Evolutionary conservation across 2,797 vertebrate genomes (phyloP).

Genomic region (Benthosema pterotum): DNA sequence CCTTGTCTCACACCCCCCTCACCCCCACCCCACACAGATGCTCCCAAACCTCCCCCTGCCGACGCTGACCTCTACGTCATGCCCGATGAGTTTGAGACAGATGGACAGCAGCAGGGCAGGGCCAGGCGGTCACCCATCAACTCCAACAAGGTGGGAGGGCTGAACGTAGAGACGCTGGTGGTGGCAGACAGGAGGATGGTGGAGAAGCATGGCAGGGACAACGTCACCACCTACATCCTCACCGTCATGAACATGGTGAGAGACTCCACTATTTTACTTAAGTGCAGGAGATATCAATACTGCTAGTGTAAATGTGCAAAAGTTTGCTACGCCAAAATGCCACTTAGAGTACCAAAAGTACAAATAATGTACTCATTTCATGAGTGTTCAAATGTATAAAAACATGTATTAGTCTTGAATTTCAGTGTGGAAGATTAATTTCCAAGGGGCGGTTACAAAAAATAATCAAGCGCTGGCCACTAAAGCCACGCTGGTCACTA

Average conservation of each 20-base stretch:
- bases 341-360: too few relatives aligned
- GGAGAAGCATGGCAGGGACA: conserved; percentile 93
- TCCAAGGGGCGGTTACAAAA: too few relatives aligned
- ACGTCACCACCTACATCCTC: conserved; percentile 95
- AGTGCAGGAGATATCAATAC: too few relatives aligned
- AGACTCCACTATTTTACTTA: too few relatives aligned
- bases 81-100: conserved; percentile 83
- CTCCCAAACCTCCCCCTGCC: conserved; percentile 83
- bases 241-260: conserved; percentile 98
- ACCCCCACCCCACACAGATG: conserved; percentile 70
- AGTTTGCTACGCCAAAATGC: too few relatives aligned
- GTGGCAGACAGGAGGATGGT: conserved; percentile 97
- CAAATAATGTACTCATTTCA: too few relatives aligned
- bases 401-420: too few relatives aligned
- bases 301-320: too few relatives aligned
- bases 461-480: too few relatives aligned
- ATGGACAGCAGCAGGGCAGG: conserved; percentile 65
- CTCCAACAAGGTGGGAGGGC: conserved; percentile 83
- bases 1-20: not conserved
- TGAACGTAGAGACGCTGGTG: conserved; percentile 96
- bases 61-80: conserved; percentile 80
- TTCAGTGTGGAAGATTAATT: too few relatives aligned
- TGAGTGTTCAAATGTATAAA: too few relatives aligned
- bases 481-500: too few relatives aligned
- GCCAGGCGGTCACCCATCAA: conserved; percentile 87